Evolutionary conservation across 2,113 vertebrate species (phyloP), one percentile per base, ranked within the genome.

Genomic region (Sciurus niger): DNA sequence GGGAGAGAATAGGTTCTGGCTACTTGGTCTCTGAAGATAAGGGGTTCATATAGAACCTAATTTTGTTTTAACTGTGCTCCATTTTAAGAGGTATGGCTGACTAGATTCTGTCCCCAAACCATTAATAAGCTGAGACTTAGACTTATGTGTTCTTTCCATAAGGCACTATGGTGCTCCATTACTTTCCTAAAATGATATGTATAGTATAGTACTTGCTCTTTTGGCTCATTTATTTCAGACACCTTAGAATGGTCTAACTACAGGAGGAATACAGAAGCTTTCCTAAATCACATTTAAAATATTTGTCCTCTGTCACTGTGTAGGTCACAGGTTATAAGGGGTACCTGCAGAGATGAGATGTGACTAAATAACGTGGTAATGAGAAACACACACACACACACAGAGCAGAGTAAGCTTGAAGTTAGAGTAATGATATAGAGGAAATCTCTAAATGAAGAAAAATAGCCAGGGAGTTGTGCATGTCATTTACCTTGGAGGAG

Each of bases 351-450:
- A 84, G 6, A 89, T 14, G 65, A 4, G 5, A 40, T 77, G 16
- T 40, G 63, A 85, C 22, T 78, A 86, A 86, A 79, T 55, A 82
- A 93, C 24, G 8, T 46, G 6, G 24, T 72, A 68, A 85, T 22
- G n/a, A 46, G 7, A 6, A 65, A 94, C 86, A 90, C 25, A 6
- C 1, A 73, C 22, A 1, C 40, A 40, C 40, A 40, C 40, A 40
- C 10, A 1, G 6, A 40, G 1, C 53, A 4, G 17, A 0, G 4
- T 2, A 86, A n/a, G 12, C 18, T 77, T 86, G 24, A 0, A 83
- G 53, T 73, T 86, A 73, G 0, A 78, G 4, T 86, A 60, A 20
- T 32, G 40, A 30, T 4, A 60, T 4, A 78, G 43, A 53, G 17
- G 28, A 17, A 83, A 84, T 77, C 8, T 51, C 46, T 53, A 43